These are phyloP conservation scores for Drosophila tropicalis DNA, from an alignment of 1,140 invertebrate species.

Conservation along the genomic window DNA sequence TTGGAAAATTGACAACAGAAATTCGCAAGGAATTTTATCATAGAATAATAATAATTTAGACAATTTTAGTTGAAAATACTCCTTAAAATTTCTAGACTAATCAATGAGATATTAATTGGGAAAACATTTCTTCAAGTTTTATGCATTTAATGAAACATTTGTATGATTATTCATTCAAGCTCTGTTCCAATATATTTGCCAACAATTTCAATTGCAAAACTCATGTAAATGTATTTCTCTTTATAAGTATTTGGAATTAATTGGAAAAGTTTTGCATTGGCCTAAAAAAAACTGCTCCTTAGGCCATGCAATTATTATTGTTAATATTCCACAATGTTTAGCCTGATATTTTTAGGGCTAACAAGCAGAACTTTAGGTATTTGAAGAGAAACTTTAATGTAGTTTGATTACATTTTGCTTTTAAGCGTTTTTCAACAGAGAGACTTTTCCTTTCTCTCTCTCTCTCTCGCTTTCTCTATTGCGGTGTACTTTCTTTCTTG, in stretches of 20 bases:
- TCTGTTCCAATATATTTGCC: no score
- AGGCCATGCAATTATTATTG: constrained; percentile 56
- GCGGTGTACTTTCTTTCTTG: neutral
- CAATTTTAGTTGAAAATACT: no score
- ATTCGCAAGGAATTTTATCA: neutral
- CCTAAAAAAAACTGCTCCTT: constrained; percentile 29
- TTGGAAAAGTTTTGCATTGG: constrained; percentile 50
- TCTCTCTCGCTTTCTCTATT: no score
- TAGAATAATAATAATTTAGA: no score
- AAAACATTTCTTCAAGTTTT: no score
- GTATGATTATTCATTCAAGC: no score
- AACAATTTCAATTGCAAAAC: neutral
- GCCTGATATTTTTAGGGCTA: constrained; percentile 7
- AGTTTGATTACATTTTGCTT: constrained; percentile 70
- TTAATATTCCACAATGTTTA: constrained; percentile 52
- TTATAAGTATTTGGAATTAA: constrained; percentile 33
- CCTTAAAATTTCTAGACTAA: no score
- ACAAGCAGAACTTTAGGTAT: neutral
- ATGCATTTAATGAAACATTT: no score
- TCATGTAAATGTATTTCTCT: neutral
- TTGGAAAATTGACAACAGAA: neutral
- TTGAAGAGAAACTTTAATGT: constrained; percentile 37
- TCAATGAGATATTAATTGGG: no score
- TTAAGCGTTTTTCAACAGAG: constrained; percentile 53
- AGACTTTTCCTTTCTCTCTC: no score